Percentiles rank a stretch among this genome's conserved stretches.
phyloP scores from a whole-genome alignment of 2,113 vertebrate genomes.

The Clarias macrocephalus region DNA sequence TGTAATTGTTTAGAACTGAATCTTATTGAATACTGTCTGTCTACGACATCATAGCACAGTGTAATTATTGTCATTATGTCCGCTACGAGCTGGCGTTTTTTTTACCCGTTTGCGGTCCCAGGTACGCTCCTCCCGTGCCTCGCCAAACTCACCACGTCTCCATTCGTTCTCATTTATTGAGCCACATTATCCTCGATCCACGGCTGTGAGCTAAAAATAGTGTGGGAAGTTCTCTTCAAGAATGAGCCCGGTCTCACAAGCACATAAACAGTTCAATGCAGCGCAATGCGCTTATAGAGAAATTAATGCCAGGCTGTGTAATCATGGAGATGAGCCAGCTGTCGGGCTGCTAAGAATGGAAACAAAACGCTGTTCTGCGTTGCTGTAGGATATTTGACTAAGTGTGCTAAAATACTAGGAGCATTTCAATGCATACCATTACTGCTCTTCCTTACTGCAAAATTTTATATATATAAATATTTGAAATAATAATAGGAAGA shows the following conservation, averaged over 20 bases:
- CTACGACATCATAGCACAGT: not conserved
- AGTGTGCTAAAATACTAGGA: constrained; percentile 22
- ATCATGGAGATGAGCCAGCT: constrained; percentile 38
- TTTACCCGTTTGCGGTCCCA: not conserved
- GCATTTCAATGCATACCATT: not conserved
- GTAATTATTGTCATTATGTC: not conserved
- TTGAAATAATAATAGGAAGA: too few species aligned
- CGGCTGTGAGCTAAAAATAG: constrained; percentile 10
- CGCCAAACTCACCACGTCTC: not conserved
- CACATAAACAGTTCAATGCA: constrained; percentile 38
- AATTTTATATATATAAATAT: too few species aligned
- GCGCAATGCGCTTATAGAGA: constrained; percentile 33
- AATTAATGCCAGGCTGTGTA: constrained; percentile 44
- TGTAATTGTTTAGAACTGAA: not conserved
- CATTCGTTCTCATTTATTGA: not conserved
- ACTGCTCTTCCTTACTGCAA: not conserved
- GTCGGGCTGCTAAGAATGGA: constrained; percentile 24
- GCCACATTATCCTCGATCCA: constrained; percentile 38
- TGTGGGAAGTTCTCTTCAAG: constrained; percentile 13
- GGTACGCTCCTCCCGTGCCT: not conserved
- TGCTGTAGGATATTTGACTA: constrained; percentile 16
- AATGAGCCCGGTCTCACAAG: not conserved
- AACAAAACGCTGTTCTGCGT: constrained; percentile 39
- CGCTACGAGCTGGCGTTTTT: not conserved
- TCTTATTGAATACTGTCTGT: not conserved